Percentiles rank a stretch among this genome's conserved stretches.
Evolutionary conservation across 2,888 invertebrate genomes (phyloP).

Genomic region (Myopa testacea): DNA sequence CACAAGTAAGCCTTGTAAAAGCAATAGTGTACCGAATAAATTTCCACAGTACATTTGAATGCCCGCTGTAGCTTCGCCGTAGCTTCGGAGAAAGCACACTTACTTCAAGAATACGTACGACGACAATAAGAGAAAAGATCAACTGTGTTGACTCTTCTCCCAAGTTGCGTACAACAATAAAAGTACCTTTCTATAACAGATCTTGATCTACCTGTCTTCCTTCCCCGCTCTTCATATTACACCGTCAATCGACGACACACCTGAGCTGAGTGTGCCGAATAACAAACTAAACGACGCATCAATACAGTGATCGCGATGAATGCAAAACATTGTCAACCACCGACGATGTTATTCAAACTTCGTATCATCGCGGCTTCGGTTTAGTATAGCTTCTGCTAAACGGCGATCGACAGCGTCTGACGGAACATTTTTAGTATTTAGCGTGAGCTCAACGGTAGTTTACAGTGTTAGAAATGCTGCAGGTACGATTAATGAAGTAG

Average conservation of each 20-base stretch:
- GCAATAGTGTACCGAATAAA: too few species aligned
- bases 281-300: neutral
- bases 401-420: neutral
- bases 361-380: neutral
- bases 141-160: constrained; percentile 5
- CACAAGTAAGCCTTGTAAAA: too few species aligned
- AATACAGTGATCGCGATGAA: neutral
- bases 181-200: neutral
- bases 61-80: too few species aligned
- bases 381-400: constrained; percentile 21
- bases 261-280: neutral
- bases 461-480: constrained; percentile 7
- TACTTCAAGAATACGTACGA: too few species aligned
- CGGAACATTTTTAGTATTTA: neutral
- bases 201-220: neutral
- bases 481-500: neutral
- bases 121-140: neutral
- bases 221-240: neutral
- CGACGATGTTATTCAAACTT: constrained; percentile 4
- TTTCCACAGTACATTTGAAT: too few species aligned
- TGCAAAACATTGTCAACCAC: constrained; percentile 23
- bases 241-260: constrained; percentile 6
- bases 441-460: neutral
- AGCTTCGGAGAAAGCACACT: too few species aligned
- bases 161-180: neutral